These are phyloP conservation scores for Ursus arctos DNA, from an alignment of 2,113 vertebrate species.

Conservation along the genomic window DNA sequence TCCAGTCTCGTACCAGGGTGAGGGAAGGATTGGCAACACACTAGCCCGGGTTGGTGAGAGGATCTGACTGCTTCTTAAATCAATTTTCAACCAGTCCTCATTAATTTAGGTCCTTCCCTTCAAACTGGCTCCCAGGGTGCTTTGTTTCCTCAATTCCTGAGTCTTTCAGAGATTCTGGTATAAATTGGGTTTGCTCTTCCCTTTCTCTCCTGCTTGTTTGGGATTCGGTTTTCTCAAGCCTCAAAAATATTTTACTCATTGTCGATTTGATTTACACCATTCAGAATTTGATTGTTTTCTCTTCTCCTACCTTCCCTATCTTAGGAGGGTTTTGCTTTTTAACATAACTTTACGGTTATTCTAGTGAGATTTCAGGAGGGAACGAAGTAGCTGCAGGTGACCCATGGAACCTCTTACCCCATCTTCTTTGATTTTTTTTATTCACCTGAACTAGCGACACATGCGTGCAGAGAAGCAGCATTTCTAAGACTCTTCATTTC, in stretches of 20 bases:
- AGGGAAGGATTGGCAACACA: background rate
- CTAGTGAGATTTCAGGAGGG: constrained; percentile 20
- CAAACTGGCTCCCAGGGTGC: background rate
- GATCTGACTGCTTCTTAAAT: constrained; percentile 49
- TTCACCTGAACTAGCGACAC: background rate
- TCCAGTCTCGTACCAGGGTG: background rate
- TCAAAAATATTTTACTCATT: background rate
- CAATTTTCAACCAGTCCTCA: constrained; percentile 7
- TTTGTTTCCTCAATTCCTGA: background rate
- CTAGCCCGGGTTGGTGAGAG: background rate
- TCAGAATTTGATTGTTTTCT: background rate
- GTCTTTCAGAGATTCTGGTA: background rate
- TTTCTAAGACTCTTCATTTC: constrained; percentile 25
- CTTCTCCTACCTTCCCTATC: background rate
- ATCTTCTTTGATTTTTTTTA: constrained; percentile 6
- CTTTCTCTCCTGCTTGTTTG: background rate
- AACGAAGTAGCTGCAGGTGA: background rate
- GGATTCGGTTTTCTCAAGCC: constrained; percentile 7
- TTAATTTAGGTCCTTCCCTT: constrained; percentile 43
- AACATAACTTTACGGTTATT: background rate
- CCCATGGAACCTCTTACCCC: background rate
- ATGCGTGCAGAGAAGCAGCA: background rate
- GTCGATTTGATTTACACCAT: background rate
- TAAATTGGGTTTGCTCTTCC: constrained; percentile 17
- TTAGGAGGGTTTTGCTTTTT: constrained; percentile 27